Base-by-base conservation (phyloP, 2,888 invertebrate genomes). In the Dolichomitus sp. region DNA sequence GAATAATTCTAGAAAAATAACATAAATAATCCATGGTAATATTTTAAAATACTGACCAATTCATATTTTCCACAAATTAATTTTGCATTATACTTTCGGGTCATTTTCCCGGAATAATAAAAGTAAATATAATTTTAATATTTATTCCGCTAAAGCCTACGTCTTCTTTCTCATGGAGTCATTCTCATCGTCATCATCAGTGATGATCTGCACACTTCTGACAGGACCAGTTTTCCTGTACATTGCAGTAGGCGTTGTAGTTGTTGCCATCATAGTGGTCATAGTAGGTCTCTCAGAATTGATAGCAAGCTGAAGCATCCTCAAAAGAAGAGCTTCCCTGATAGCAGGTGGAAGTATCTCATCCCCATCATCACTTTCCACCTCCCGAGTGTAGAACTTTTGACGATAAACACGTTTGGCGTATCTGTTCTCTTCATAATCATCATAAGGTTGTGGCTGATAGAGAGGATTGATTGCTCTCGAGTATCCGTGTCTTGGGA, bases 271-370 rank as follows among this genome's bases (percentile, higher is more conserved):
- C 27, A 90, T 78, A 23, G 94, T 93, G 0, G 94, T 94, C 45
- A 88, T 82, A 4, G 91, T 80, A 0, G 89, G 88, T 42, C 94
- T 90, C 63, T 96, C 95, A 7, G 96, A 95, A 90, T 96, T 96
- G 85, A 97, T 96, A 0, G 97, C 97, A 79, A 97, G 91, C 90
- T 97, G 95, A 40, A 97, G 93, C 97, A 97, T 97, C 89, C 96
- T 95, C 88, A 97, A 91, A 9, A 97, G 92, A 48, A 97, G 93
- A 89, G 96, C 96, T 91, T 97, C 97, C 79, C 97, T 94, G 19
- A 97, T 95, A 78, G 96, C 96, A 0, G 96, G 95, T 14, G 97
- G 97, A 19, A 97, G 92, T 87, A 95, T 96, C 85, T 96, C 96
- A 7, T 95, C 95, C 1, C 91, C 92, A 0, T 95, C 95, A 50